Evolutionary conservation across 2,888 invertebrate genomes (phyloP), one percentile per base, ranked within the genome.

Genomic region (Archaeoteleia sp.): DNA sequence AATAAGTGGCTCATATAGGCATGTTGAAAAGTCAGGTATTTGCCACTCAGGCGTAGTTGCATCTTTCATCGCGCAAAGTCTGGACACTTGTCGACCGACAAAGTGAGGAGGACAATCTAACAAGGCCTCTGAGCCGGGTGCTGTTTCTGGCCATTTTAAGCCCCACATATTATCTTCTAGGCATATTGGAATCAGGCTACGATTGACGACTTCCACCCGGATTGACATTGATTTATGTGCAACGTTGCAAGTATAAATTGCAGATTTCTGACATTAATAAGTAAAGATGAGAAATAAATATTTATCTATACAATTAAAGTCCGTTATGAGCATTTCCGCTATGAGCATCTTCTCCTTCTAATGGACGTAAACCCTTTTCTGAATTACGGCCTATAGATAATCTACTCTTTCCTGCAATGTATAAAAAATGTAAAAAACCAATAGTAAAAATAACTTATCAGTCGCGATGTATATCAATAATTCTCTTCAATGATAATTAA

Each of bases 241-340:
- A 0, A 93, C 93, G 77, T 92, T 89, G 79, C 95, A 95, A 0
- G 92, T 90, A 78, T 92, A 95, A 73, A 91, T 91, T 0, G 91
- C 90, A 0, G 93, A 92, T 89, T 92, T 93, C 92, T 93, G 83
- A 27, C 86, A 83, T 43, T 6, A 49, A 45, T n/a, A n/a, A n/a
- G n/a, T n/a, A n/a, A n/a, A n/a, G n/a, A n/a, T n/a, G n/a, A n/a
- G n/a, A n/a, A n/a, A n/a, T n/a, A n/a, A n/a, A n/a, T n/a, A n/a
- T n/a, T n/a, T n/a, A n/a, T n/a, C n/a, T n/a, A n/a, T n/a, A n/a
- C n/a, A n/a, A n/a, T n/a, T n/a, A n/a, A n/a, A n/a, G n/a, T n/a
- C n/a, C n/a, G n/a, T n/a, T n/a, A n/a, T n/a, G n/a, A n/a, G n/a
- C n/a, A n/a, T n/a, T n/a, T n/a, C n/a, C n/a, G n/a, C n/a, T n/a